Evolutionary conservation across 2,888 invertebrate genomes (phyloP).

Genomic region (Scotopteryx bipunctaria): DNA sequence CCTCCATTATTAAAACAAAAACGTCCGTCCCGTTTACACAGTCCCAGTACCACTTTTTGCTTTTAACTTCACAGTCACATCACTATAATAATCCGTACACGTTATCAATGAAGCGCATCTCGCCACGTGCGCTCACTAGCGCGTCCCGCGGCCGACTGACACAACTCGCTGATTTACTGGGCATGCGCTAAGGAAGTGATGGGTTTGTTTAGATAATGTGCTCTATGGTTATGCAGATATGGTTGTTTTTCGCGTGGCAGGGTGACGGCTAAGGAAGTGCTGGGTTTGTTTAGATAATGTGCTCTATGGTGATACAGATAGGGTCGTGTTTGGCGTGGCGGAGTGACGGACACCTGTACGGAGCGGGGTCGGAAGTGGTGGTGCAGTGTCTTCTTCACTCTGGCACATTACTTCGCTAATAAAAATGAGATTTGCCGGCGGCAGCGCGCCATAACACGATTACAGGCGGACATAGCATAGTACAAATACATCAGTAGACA

Average conservation of each 20-base stretch:
- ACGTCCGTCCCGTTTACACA: conserved; percentile 35
- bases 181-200: conserved; percentile 39
- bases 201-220: conserved; percentile 37
- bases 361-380: conserved; percentile 74
- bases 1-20: conserved; percentile 70
- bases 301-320: conserved; percentile 37
- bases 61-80: conserved; percentile 30
- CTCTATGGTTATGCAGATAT: conserved; percentile 36
- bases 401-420: conserved; percentile 76
- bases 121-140: conserved; percentile 45
- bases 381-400: conserved; percentile 81
- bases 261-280: conserved; percentile 42
- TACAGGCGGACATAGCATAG: conserved; percentile 27
- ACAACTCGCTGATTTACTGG: conserved; percentile 56
- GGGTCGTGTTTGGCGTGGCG: conserved; percentile 34
- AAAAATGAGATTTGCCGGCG: conserved; percentile 73
- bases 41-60: conserved; percentile 26
- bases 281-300: conserved; percentile 36
- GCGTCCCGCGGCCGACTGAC: conserved; percentile 63
- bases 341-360: conserved; percentile 72
- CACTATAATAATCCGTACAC: conserved; percentile 54
- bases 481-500: conserved; percentile 1
- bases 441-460: conserved; percentile 34
- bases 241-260: conserved; percentile 34
- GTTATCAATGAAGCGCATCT: conserved; percentile 25